Evolutionary conservation across 2,797 vertebrate genomes (phyloP), one percentile per base, ranked within the genome.

Genomic region (Xyrichtys novacula): DNA sequence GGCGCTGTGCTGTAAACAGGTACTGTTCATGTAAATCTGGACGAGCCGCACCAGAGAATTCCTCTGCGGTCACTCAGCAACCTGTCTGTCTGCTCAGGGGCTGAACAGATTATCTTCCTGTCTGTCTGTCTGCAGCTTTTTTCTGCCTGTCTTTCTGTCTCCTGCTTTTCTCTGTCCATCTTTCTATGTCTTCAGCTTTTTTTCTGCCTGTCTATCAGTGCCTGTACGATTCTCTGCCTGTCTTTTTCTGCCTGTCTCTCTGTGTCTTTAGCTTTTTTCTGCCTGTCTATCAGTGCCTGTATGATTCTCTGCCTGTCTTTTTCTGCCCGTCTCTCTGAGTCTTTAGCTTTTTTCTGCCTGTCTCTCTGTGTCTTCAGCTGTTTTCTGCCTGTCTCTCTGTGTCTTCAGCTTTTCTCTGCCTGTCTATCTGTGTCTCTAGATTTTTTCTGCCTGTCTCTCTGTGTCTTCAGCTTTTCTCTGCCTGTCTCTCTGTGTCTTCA

Each of bases 51-150:
- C 28, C 6, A 78, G 74, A 87, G 83, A 85, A 89, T 93, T 91
- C 90, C 87, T 79, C 49, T 0, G 83, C 85, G 80, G 85, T 91
- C 91, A 88, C 78, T 84, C 72, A 57, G 56, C 43, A 61, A 55
- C 67, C 69, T 58, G 74, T 66, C 61, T 67, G 80, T 38, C 38
- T 47, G 1, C 48, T 55, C 22, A 1, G 17, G n/a, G 39, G n/a
- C 39, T 40, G 17, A 9, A 6, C n/a, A 5, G 9, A 4, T 22
- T 44, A 44, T 44, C 42, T 22, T 19, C 42, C 42, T 23, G 42
- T 44, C 42, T 12, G 10, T 22, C 42, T 44, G 40, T 10, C 19
- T 43, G 9, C 9, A 4, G 2, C 7, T 44, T 7, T 34, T 42
- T n/a, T 20, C 15, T 17, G 7, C 15, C 39, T 42, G 39, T n/a